phyloP scores from a whole-genome alignment of 2,888 invertebrate genomes.

The Gerris lacustris region DNA sequence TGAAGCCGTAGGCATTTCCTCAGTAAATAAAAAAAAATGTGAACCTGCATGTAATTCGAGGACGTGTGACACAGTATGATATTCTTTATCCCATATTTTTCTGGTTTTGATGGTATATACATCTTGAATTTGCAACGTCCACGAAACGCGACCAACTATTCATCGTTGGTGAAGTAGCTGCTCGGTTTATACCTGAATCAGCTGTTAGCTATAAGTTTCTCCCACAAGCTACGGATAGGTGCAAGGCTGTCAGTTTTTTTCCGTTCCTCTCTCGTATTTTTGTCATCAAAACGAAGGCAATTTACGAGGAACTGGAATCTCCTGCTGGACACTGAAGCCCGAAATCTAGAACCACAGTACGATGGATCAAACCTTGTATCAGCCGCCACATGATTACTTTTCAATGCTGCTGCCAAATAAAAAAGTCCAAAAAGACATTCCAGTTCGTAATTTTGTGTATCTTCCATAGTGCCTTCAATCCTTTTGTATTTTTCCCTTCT shows the following conservation, averaged over 20 bases:
- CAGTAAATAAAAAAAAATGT: constrained; percentile 30
- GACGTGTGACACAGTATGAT: constrained; percentile 12
- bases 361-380: background rate
- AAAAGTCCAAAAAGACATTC: background rate
- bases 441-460: background rate
- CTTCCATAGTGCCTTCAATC: background rate
- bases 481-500: too few species aligned
- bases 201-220: constrained; percentile 27
- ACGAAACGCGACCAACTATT: constrained; percentile 29
- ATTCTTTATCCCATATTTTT: constrained; percentile 29
- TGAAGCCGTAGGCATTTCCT: constrained; percentile 30
- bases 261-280: background rate
- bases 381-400: constrained; percentile 10
- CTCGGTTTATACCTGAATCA: constrained; percentile 23
- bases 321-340: background rate
- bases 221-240: constrained; percentile 28
- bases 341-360: too few species aligned
- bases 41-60: constrained; percentile 23
- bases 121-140: constrained; percentile 28
- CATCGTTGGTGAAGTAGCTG: constrained; percentile 27
- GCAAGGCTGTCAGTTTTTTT: background rate
- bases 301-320: background rate
- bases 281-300: background rate
- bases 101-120: constrained; percentile 27
- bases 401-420: background rate